Conservation (phyloP, 2,888 invertebrate species). For the Hanleya hanleyi region DNA sequence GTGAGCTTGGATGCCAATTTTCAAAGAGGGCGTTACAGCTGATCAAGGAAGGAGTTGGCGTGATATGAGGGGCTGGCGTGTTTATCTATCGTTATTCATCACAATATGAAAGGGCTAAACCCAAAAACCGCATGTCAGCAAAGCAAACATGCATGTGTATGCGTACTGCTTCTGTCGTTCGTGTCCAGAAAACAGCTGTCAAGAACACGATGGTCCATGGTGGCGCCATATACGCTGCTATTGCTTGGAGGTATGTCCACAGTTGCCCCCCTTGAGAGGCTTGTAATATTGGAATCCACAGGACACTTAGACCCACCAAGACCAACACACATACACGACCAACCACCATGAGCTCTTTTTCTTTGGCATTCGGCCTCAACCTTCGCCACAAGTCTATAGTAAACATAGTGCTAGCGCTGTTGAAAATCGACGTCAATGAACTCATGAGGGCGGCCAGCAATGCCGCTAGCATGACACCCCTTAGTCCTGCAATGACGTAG, state of each 20-base stretch:
- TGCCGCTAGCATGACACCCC: conserved; percentile 75
- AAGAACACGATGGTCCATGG: conserved; percentile 76
- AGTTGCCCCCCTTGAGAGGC: conserved; percentile 74
- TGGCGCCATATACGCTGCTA: conserved; percentile 76
- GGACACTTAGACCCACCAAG: conserved; percentile 66
- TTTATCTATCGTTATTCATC: too few relatives aligned
- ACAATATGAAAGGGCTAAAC: too few relatives aligned
- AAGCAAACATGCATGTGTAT: too few relatives aligned
- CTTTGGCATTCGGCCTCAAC: conserved; percentile 59
- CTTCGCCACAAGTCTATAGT: conserved; percentile 76
- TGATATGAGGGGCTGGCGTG: too few relatives aligned
- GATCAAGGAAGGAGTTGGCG: too few relatives aligned
- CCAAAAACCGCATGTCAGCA: too few relatives aligned
- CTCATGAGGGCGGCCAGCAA: conserved; percentile 77
- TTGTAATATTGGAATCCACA: conserved; percentile 76
- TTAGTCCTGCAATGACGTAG: conserved; percentile 53
- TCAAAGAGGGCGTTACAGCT: too few relatives aligned
- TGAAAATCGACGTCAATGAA: conserved; percentile 77
- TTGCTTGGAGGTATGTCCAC: conserved; percentile 77
- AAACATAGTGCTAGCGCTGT: conserved; percentile 76
- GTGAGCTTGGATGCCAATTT: too few relatives aligned
- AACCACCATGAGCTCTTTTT: conserved; percentile 71
- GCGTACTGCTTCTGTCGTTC: conserved; percentile 75
- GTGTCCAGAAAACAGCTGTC: conserved; percentile 74
- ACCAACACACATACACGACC: conserved; percentile 70